Base-by-base conservation (phyloP, 1,140 invertebrate species). In the Wiebesia pumilae region DNA sequence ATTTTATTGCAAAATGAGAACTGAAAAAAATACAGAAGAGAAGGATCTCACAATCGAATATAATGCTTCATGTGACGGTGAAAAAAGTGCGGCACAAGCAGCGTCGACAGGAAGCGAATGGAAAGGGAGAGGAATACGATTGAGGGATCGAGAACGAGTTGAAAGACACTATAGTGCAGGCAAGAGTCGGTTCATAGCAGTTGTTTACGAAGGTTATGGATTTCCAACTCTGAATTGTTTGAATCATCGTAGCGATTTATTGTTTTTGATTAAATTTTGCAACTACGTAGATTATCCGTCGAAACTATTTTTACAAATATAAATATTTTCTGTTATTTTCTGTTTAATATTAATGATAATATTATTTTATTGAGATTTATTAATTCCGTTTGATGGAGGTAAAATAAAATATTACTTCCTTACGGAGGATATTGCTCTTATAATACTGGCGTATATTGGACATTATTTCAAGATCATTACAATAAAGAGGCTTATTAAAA, bases 1-100 rank as follows among this genome's bases (percentile, higher is more conserved):
- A 78, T 65, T 65, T 84, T 47, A 79, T 79, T 79, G 83, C 43
- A 43, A 67, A 62, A 35, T 43, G 30, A 35, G 71, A 27, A 78
- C 16, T 30, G 35, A 75, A 33, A 58, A 54, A 51, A 62, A n/a
- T n/a, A 10, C 40, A 19, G 35, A 84, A 40, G 54, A 77, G 51
- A 62, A 73, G 27, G 24, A 43, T 75, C 27, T 38, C 16, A 3
- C 73, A 40, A 65, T 78, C 58, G 83, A 84, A 84, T 78, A 78
- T 78, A 51, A 78, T 78, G 38, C 40, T 78, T 75, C 9, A 62
- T 38, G 80, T 33, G 65, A 65, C 21, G 43, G 35, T 67, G 6
- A 21, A 69, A 35, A 65, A 24, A 27, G 33, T n/a, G 43, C 19
- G 40, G 10, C 19, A 54, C 51, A 54, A 54, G 40, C 43, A 51